phyloP scores from a whole-genome alignment of 2,113 vertebrate species.

The Lipophrys pholis region DNA sequence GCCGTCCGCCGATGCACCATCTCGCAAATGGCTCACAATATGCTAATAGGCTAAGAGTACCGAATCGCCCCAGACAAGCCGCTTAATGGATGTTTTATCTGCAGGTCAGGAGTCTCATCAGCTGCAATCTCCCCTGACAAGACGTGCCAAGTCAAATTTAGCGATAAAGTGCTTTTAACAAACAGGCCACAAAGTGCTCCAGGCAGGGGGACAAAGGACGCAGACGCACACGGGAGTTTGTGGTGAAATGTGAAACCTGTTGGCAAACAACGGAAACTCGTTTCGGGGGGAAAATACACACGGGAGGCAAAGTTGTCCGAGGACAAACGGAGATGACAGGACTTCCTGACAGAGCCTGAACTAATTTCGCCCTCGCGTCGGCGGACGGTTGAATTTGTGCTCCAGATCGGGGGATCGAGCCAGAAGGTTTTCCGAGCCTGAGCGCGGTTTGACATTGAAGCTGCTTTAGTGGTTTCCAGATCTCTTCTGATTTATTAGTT shows the following conservation, averaged over 20 bases:
- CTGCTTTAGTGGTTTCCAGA: not conserved
- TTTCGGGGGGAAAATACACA: conserved; percentile 55
- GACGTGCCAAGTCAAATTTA: conserved; percentile 76
- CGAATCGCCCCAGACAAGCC: conserved; percentile 61
- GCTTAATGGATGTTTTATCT: conserved; percentile 77
- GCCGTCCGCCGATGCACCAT: conserved; percentile 46
- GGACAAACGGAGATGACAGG: conserved; percentile 57
- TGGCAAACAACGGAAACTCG: conserved; percentile 56
- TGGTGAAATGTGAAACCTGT: conserved; percentile 69
- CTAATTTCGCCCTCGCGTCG: conserved; percentile 21
- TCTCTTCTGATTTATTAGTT: conserved; percentile 8
- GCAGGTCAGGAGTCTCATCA: conserved; percentile 64
- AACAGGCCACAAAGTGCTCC: conserved; percentile 62
- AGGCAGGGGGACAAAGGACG: conserved; percentile 65
- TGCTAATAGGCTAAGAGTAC: conserved; percentile 70
- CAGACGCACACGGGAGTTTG: conserved; percentile 24
- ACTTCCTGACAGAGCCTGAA: conserved; percentile 23
- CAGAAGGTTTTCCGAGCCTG: not conserved
- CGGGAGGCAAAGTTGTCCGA: conserved; percentile 63
- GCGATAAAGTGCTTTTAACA: conserved; percentile 75
- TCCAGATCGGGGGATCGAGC: not conserved
- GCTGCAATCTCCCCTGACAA: conserved; percentile 65
- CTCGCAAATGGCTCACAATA: conserved; percentile 69
- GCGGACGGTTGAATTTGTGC: not conserved
- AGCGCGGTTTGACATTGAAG: conserved; percentile 12